Evolutionary conservation across 2,888 invertebrate genomes (phyloP).

Genomic region (Cantharis lateralis): DNA sequence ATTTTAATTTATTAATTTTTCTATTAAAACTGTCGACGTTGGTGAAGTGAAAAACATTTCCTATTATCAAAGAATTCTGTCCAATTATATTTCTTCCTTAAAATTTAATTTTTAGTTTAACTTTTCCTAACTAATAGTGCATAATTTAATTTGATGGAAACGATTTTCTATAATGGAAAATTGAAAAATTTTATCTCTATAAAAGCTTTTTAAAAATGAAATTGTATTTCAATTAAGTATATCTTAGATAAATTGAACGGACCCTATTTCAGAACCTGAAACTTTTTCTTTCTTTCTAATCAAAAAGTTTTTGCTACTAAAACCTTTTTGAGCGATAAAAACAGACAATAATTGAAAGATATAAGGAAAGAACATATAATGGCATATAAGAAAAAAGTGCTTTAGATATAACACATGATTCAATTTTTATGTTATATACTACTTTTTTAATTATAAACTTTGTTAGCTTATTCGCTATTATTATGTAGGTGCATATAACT

Average conservation of each 20-base stretch:
- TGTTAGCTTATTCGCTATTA: background rate
- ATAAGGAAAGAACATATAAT: slow-evolving; percentile 2
- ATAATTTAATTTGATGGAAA: background rate
- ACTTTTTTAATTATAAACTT: slow-evolving; percentile 1
- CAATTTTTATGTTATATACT: background rate
- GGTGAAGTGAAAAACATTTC: background rate
- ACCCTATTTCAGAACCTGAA: background rate
- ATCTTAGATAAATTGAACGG: slow-evolving; percentile 3
- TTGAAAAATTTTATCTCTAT: background rate
- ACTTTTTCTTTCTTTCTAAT: slow-evolving; percentile 3
- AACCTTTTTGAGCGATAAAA: slow-evolving; percentile 5
- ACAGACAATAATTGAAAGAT: slow-evolving; percentile 5
- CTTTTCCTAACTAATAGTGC: background rate
- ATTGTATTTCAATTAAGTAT: slow-evolving; percentile 3
- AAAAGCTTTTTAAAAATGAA: background rate
- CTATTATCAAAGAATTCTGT: background rate
- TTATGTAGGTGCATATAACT: background rate
- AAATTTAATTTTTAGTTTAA: background rate
- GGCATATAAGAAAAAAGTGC: background rate
- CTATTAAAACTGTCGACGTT: background rate
- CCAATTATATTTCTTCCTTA: background rate
- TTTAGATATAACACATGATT: slow-evolving; percentile 1
- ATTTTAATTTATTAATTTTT: background rate
- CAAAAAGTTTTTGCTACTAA: slow-evolving; percentile 3
- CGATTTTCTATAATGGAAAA: background rate